A percentile compares a stretch with the other conserved stretches of the same genome.
phyloP scores from a whole-genome alignment of 2,888 invertebrate species.

The Spilosoma lubricipeda region DNA sequence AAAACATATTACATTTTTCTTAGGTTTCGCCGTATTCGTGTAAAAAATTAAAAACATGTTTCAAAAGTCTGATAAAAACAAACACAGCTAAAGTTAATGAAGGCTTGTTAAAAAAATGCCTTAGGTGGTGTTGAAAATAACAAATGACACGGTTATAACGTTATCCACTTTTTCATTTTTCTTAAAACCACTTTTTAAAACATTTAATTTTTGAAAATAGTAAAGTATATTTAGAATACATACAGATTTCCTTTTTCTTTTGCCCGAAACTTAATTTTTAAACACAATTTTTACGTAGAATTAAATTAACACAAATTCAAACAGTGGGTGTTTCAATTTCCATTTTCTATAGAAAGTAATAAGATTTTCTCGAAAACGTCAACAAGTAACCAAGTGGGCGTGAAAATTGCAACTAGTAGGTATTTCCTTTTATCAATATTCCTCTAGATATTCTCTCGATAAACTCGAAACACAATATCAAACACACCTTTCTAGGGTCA shows the following conservation, averaged over 20 bases:
- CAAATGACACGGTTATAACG: too few relatives aligned
- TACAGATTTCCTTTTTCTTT: not conserved
- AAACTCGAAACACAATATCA: constrained; percentile 52
- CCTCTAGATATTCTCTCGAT: constrained; percentile 28
- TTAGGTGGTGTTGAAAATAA: too few relatives aligned
- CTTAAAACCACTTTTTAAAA: too few relatives aligned
- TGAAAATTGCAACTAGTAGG: not conserved
- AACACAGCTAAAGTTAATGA: too few relatives aligned
- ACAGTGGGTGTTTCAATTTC: not conserved
- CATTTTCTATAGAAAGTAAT: not conserved
- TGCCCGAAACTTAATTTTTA: not conserved
- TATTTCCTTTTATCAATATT: not conserved
- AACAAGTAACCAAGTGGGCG: not conserved
- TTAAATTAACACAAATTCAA: not conserved
- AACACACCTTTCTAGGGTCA: constrained; percentile 71
- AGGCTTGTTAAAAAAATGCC: too few relatives aligned
- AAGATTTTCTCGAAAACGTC: not conserved
- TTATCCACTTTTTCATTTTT: too few relatives aligned
- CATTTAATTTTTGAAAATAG: too few relatives aligned
- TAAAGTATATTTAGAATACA: not conserved
- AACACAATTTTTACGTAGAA: not conserved
- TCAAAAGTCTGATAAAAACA: too few relatives aligned
- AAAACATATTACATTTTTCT: too few relatives aligned
- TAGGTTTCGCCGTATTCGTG: too few relatives aligned
- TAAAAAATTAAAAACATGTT: too few relatives aligned